Evolutionary conservation across 2,888 invertebrate genomes (phyloP).

Genomic region (Papilio gigon): DNA sequence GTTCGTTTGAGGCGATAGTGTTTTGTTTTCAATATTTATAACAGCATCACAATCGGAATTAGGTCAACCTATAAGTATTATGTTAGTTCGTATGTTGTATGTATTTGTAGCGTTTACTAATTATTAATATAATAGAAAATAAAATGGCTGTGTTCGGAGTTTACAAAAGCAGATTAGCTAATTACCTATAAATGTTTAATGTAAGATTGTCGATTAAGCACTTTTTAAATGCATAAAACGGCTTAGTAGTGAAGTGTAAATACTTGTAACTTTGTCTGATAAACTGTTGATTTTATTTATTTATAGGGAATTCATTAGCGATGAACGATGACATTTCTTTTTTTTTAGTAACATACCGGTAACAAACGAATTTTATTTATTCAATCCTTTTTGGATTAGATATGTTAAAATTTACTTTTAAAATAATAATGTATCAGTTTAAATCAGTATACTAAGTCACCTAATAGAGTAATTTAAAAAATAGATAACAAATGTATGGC

Average conservation of each 20-base stretch:
- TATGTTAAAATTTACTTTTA: too few species aligned
- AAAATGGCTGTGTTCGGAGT: constrained; percentile 80
- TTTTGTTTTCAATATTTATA: background rate
- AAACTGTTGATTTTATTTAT: constrained; percentile 27
- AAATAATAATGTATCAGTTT: background rate
- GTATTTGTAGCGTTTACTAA: constrained; percentile 43
- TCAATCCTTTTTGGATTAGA: background rate
- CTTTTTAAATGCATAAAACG: constrained; percentile 21
- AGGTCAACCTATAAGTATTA: background rate
- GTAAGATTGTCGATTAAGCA: constrained; percentile 71
- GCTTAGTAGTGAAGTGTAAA: constrained; percentile 58
- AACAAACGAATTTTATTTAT: too few species aligned
- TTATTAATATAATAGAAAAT: constrained; percentile 63
- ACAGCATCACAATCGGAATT: constrained; percentile 6
- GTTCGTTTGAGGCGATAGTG: background rate
- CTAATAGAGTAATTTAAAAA: background rate
- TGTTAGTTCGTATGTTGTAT: constrained; percentile 39
- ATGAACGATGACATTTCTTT: background rate
- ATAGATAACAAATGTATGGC: background rate
- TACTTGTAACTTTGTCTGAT: constrained; percentile 38
- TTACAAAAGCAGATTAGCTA: constrained; percentile 70
- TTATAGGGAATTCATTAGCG: background rate
- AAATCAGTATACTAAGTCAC: background rate
- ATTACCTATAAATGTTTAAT: constrained; percentile 51
- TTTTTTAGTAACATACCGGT: too few species aligned